These are phyloP conservation scores for Arizona elegans DNA, from an alignment of 2,113 vertebrate genomes.

Conservation along the genomic window DNA sequence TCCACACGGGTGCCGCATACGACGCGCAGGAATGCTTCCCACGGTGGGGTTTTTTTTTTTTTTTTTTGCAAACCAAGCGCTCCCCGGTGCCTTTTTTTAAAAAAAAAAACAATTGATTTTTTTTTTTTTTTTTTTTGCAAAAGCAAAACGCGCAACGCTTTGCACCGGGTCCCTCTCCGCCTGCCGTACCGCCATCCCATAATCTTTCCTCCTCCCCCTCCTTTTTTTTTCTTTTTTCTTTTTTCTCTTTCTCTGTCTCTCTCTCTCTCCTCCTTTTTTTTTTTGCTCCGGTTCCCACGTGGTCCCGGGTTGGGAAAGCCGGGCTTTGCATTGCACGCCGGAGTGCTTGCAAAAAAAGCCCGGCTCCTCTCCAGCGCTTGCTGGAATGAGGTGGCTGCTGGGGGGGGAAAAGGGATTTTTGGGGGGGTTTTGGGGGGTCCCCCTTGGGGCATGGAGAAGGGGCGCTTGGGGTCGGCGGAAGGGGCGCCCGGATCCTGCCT, in stretches of 20 bases:
- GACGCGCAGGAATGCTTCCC: no score
- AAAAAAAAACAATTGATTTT: no score
- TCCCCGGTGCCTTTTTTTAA: no score
- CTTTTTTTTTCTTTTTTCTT: accelerated
- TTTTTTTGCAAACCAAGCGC: no score
- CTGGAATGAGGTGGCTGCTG: background rate
- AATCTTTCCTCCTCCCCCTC: accelerated
- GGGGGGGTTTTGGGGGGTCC: accelerated
- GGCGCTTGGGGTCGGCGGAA: background rate
- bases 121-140: no score
- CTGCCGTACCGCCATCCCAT: background rate
- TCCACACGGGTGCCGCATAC: no score
- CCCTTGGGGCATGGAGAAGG: background rate
- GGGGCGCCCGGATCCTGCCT: background rate
- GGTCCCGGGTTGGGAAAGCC: background rate
- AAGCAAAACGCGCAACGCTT: no score
- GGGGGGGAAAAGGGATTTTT: accelerated
- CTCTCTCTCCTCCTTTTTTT: no score
- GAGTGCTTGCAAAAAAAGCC: background rate
- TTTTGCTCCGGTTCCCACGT: background rate
- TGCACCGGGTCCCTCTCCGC: background rate
- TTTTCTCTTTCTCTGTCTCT: no score
- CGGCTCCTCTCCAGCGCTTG: background rate
- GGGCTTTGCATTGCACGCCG: background rate
- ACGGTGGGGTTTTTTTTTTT: no score